Evolutionary conservation across 2,797 vertebrate species (phyloP).

Genomic region (Menidia menidia): DNA sequence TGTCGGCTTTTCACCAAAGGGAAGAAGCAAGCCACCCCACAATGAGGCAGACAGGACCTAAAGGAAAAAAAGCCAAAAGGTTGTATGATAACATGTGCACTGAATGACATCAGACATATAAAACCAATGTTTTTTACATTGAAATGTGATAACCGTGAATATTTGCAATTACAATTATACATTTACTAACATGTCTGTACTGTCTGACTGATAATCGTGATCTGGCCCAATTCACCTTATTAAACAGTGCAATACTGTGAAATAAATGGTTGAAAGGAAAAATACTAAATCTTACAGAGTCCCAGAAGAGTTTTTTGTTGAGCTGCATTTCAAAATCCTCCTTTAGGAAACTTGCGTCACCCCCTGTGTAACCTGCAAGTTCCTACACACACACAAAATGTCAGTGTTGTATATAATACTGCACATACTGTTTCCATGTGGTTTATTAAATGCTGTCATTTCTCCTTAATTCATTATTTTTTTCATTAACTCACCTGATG

Average conservation of each 20-base stretch:
- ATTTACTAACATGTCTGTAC: too few species aligned
- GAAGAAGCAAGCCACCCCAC: slow-evolving; percentile 94
- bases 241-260: not conserved
- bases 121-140: not conserved
- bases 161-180: too few species aligned
- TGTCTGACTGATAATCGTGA: too few species aligned
- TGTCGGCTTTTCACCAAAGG: slow-evolving; percentile 90
- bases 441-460: not conserved
- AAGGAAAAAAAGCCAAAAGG: slow-evolving; percentile 2
- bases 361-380: slow-evolving; percentile 93
- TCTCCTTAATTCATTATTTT: not conserved
- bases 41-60: slow-evolving; percentile 93
- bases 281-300: slow-evolving; percentile 86
- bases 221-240: not conserved
- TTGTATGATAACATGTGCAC: not conserved
- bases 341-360: slow-evolving; percentile 94
- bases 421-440: not conserved
- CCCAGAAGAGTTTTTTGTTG: slow-evolving; percentile 89
- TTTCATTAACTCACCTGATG: slow-evolving; percentile 88
- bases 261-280: not conserved
- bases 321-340: slow-evolving; percentile 97
- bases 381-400: slow-evolving; percentile 81
- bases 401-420: not conserved
- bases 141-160: too few species aligned
- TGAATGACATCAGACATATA: not conserved